A percentile compares a stretch with the other conserved stretches of the same genome.
Evolutionary conservation across 2,113 vertebrate genomes (phyloP).

Genomic region (Terrapene triunguis): DNA sequence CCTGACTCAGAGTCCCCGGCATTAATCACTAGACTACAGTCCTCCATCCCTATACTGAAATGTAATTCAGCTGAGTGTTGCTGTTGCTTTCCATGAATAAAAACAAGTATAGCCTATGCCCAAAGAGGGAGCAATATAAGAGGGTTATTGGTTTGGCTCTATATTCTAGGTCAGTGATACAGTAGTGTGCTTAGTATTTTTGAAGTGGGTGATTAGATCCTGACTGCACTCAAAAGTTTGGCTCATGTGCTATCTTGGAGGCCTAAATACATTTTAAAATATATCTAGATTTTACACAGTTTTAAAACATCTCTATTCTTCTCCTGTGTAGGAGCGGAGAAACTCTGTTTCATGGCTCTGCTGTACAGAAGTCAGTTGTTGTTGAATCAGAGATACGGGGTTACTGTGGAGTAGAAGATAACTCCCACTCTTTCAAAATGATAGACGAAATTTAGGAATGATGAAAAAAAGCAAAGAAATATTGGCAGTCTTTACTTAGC

Average conservation of each 20-base stretch:
- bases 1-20: not conserved
- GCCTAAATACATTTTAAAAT: not conserved
- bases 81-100: not conserved
- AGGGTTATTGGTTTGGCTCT: not conserved
- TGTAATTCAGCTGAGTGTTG: not conserved
- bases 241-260: not conserved
- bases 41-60: not conserved
- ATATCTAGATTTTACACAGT: not conserved
- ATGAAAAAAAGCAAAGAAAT: conserved; percentile 19
- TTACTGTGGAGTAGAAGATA: not conserved
- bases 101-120: not conserved
- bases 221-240: not conserved
- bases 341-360: not conserved
- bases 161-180: not conserved
- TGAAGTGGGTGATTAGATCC: not conserved
- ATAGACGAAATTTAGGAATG: not conserved
- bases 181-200: fast-evolving
- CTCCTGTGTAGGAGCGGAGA: not conserved
- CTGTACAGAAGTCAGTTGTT: not conserved
- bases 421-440: conserved; percentile 11
- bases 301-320: not conserved
- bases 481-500: not conserved
- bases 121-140: not conserved
- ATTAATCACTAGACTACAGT: not conserved
- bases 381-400: not conserved